Conservation (phyloP, 2,797 vertebrate genomes). For the Acipenser ruthenus region DNA sequence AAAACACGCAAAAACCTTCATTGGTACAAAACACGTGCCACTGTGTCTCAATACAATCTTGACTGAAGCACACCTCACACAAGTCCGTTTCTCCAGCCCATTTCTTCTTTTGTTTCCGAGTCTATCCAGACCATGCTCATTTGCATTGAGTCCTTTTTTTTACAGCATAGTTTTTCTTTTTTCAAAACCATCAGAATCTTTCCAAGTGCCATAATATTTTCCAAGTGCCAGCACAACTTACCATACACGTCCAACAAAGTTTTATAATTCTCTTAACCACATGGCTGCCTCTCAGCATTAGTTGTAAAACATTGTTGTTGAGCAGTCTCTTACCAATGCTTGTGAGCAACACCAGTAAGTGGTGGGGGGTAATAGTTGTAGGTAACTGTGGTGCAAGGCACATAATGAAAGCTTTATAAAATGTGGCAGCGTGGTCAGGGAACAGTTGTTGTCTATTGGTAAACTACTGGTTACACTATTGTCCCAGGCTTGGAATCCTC, state of each 20-base stretch:
- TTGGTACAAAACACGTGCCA: too few species aligned
- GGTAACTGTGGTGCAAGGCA: slow-evolving; percentile 72
- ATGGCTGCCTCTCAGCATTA: slow-evolving; percentile 8
- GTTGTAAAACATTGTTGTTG: slow-evolving; percentile 9
- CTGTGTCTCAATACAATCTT: too few species aligned
- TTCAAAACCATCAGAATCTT: slow-evolving; percentile 35
- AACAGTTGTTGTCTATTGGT: background rate
- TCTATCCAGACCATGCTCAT: too few species aligned
- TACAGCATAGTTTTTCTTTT: too few species aligned
- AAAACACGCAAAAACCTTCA: background rate
- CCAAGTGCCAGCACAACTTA: slow-evolving; percentile 32
- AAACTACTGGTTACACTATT: slow-evolving; percentile 66
- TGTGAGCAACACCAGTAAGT: slow-evolving; percentile 9
- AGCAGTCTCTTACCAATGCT: slow-evolving; percentile 2
- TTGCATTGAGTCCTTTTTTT: too few species aligned
- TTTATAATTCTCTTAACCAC: slow-evolving; percentile 14
- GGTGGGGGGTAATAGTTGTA: background rate
- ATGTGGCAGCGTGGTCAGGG: slow-evolving; percentile 15
- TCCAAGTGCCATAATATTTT: slow-evolving; percentile 28
- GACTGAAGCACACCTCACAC: too few species aligned
- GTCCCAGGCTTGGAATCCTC: slow-evolving; percentile 92
- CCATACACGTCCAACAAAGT: slow-evolving; percentile 23
- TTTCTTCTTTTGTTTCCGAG: too few species aligned
- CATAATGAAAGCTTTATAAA: slow-evolving; percentile 45
- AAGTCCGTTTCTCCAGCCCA: too few species aligned